A percentile compares a stretch with the other conserved stretches of the same genome.
These are phyloP conservation scores for Lasioglossum zephyrum DNA, from an alignment of 2,888 invertebrate genomes.

Conservation along the genomic window DNA sequence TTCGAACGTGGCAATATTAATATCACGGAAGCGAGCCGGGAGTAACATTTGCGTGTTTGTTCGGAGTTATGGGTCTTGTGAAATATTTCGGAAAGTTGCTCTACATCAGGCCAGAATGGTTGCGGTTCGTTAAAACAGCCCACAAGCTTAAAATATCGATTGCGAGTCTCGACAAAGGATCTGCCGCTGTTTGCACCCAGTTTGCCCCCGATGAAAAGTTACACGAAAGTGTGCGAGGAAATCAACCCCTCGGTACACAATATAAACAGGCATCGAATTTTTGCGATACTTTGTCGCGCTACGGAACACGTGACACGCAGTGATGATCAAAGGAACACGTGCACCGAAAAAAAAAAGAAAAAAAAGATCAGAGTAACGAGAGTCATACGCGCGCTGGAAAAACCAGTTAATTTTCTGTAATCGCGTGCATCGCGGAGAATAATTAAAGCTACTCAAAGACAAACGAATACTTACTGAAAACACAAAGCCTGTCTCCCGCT, in stretches of 20 bases:
- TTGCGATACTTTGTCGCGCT: constrained; percentile 5
- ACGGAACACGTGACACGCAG: not conserved
- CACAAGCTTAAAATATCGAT: constrained; percentile 64
- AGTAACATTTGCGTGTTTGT: constrained; percentile 33
- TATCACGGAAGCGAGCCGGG: constrained; percentile 34
- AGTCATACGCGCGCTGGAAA: not conserved
- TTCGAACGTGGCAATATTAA: constrained; percentile 65
- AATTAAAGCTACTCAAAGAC: not conserved
- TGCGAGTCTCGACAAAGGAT: constrained; percentile 58
- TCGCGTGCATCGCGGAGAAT: not conserved
- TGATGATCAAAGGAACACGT: not conserved
- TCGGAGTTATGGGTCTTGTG: not conserved
- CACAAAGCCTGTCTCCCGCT: not conserved
- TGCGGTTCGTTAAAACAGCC: constrained; percentile 60
- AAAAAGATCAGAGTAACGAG: not conserved
- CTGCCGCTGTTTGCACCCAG: constrained; percentile 35
- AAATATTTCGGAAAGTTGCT: constrained; percentile 41
- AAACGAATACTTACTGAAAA: not conserved
- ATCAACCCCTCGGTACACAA: constrained; percentile 21
- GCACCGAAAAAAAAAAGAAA: not conserved
- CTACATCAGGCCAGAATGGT: constrained; percentile 21
- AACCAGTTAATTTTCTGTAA: not conserved
- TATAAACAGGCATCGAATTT: constrained; percentile 18
- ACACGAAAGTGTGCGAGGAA: constrained; percentile 41
- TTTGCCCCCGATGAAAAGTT: constrained; percentile 56